phyloP scores from a whole-genome alignment of 2,888 invertebrate genomes.

The Abscondita cerata region DNA sequence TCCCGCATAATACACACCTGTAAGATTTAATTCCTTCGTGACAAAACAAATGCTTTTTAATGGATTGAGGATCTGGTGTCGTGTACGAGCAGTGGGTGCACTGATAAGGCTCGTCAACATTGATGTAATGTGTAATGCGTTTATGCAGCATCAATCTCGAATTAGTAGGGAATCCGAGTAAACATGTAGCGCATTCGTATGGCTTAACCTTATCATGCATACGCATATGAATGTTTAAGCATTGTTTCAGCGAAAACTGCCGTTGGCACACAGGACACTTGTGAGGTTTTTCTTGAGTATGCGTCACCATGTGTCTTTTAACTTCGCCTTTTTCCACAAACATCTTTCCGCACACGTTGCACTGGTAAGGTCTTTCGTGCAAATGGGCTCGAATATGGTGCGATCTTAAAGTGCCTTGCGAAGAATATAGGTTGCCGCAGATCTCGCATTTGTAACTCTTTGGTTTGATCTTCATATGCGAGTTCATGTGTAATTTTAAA shows the following conservation, averaged over 20 bases:
- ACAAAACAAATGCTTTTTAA: constrained; percentile 9
- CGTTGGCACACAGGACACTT: constrained; percentile 10
- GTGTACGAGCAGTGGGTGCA: constrained; percentile 9
- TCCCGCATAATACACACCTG: constrained; percentile 13
- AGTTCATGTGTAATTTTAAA: constrained; percentile 11
- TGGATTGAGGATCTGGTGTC: background rate
- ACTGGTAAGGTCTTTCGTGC: constrained; percentile 7
- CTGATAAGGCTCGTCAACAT: background rate
- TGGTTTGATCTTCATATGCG: constrained; percentile 2
- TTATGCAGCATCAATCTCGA: constrained; percentile 4
- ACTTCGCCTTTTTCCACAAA: constrained; percentile 9
- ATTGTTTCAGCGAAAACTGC: background rate
- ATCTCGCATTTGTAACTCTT: constrained; percentile 11
- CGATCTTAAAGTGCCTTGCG: background rate
- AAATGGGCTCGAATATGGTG: constrained; percentile 8
- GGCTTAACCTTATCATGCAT: constrained; percentile 14
- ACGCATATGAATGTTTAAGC: constrained; percentile 11
- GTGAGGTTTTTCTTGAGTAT: constrained; percentile 21
- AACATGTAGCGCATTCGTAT: constrained; percentile 15
- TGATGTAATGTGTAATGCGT: background rate
- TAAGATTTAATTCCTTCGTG: constrained; percentile 18
- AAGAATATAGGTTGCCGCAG: constrained; percentile 8
- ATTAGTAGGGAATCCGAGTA: background rate
- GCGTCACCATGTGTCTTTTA: constrained; percentile 14
- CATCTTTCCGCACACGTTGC: constrained; percentile 1